Evolutionary conservation across 2,888 invertebrate species (phyloP), one percentile per base, ranked within the genome.

Genomic region (Epirrita christyi): DNA sequence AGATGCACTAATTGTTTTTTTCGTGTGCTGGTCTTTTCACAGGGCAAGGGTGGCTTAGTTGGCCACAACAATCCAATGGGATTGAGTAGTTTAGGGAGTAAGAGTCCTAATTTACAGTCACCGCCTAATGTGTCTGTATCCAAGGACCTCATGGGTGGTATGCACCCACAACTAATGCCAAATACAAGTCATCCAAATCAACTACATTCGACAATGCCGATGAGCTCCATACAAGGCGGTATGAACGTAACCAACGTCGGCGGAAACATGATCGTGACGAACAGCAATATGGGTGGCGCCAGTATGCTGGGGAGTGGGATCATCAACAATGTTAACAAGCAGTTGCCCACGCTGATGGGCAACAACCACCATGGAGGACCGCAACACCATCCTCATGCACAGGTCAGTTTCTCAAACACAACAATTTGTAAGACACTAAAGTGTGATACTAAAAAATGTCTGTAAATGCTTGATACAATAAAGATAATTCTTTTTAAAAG

Each of bases 21-120:
- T 80, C 82, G 80, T 84, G 71, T 90, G 78, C 81, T 85, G 90
- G 89, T 89, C 82, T 83, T 82, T 90, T 92, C 87, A 81, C 92
- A 95, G 95, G 94, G 94, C 86, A 95, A 96, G 85, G 93, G 93
- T 83, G 92, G 95, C 81, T 94, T 96, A 79, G 93, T 94, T 53
- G 94, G 94, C 88, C 94, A 95, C 71, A 93, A 96, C 80, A 93
- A 96, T 78, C 94, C 95, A 48, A 94, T 96, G 92, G 94, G 94
- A 63, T 94, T 95, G 85, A 96, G 94, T 78, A 95, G 95, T 75
- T 91, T 96, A 83, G 96, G 96, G 65, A 96, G 94, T 87, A 96
- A 96, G 85, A 96, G 96, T 85, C 96, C 96, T 64, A 96, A 95
- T 81, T 91, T 97, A 81, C 97, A 97, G 85, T 97, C 97, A 53